Evolutionary conservation across 2,888 invertebrate genomes (phyloP), one percentile per base, ranked within the genome.

Genomic region (Drosophila robusta): DNA sequence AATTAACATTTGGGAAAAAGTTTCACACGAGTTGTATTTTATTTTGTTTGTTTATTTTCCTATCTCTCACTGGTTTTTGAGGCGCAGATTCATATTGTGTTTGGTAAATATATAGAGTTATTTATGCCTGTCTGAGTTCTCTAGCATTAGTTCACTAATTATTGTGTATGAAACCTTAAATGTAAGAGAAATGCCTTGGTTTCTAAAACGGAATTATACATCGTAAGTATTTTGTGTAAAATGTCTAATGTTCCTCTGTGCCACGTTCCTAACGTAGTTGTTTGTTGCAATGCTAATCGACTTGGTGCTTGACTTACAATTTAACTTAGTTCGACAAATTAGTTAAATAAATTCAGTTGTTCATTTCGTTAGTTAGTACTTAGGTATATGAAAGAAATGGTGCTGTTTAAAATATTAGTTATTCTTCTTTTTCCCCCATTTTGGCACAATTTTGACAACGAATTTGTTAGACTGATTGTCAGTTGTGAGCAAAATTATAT

Each of bases 101-200:
- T 51, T 54, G 66, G 58, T 71, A 67, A 71, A 71, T 71, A 67
- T 71, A 61, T 54, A 68, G 36, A 75, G 32, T 60, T 71, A 60
- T 79, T 67, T 78, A 61, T 64, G 49, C 14, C 61, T 66, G 56
- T 85, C 66, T 69, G 63, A 64, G 67, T 65, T 80, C 46, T 89
- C 75, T 87, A 87, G 83, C 89, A 81, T 83, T 83, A 83, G 79
- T 87, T 87, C 70, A 70, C 89, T 83, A 89, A 89, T 83, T 83
- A 83, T 83, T 83, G 83, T 83, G 83, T 89, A 84, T 84, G 83
- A 84, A 84, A 84, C 83, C 83, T 84, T 84, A 84, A 88, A 84
- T 85, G 51, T 84, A 84, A 88, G 86, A 84, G 88, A 84, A 84
- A 84, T 84, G 83, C 89, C 51, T 88, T 66, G 87, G 83, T 82